These are phyloP conservation scores for Pipistrellus kuhlii DNA, from an alignment of 2,797 vertebrate genomes.

Conservation along the genomic window DNA sequence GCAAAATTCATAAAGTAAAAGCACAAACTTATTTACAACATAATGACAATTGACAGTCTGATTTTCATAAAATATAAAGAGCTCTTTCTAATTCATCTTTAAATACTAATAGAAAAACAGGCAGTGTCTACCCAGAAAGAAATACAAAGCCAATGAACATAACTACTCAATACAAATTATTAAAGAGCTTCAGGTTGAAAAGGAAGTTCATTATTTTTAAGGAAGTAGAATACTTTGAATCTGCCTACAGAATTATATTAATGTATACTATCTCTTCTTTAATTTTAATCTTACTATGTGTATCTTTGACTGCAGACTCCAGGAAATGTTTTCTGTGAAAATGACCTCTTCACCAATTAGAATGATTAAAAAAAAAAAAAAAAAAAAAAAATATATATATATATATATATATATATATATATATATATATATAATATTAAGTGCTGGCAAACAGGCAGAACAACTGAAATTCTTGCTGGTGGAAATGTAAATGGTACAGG, in stretches of 20 bases:
- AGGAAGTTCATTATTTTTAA: conserved; percentile 29
- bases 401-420: no score
- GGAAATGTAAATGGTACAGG: neutral
- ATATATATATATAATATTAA: neutral
- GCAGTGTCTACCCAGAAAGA: neutral
- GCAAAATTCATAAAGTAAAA: conserved; percentile 43
- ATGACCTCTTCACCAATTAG: neutral
- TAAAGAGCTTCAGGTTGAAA: conserved; percentile 39
- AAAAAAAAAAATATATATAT: neutral
- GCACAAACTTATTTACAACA: conserved; percentile 29
- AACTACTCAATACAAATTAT: neutral
- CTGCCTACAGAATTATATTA: neutral
- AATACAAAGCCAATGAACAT: neutral
- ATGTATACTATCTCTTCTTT: neutral
- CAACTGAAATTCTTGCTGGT: neutral
- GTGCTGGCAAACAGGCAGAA: neutral
- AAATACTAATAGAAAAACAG: conserved; percentile 30
- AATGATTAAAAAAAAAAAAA: neutral
- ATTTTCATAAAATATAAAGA: conserved; percentile 21
- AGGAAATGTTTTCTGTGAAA: conserved; percentile 5
- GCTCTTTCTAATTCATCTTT: conserved; percentile 2
- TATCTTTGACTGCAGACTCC: neutral
- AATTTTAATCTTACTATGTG: conserved; percentile 1
- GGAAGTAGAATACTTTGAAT: neutral
- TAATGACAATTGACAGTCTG: neutral